Conservation (phyloP, 2,113 vertebrate species). For the Ameiurus melas region DNA sequence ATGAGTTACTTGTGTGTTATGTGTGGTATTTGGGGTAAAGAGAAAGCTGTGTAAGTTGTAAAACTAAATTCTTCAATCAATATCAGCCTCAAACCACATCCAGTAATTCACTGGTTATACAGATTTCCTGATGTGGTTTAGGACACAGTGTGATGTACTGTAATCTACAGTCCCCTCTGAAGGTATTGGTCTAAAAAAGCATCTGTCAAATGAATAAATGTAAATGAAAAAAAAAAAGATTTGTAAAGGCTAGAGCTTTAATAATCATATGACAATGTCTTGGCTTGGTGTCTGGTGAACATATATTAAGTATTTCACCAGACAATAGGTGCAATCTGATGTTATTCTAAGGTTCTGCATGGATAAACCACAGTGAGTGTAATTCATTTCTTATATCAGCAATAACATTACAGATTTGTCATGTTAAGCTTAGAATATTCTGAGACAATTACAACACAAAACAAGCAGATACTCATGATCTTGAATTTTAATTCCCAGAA, state of each 20-base stretch:
- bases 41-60: too few relatives aligned
- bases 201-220: background rate
- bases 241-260: background rate
- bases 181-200: background rate
- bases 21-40: too few relatives aligned
- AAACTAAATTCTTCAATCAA: too few relatives aligned
- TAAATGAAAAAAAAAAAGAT: background rate
- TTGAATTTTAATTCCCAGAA: conserved; percentile 51
- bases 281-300: background rate
- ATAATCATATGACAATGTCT: background rate
- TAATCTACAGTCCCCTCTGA: too few relatives aligned
- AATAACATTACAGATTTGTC: conserved; percentile 51
- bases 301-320: background rate
- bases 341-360: background rate
- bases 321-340: background rate
- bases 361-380: conserved; percentile 25
- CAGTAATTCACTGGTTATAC: too few relatives aligned
- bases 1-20: too few relatives aligned
- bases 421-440: conserved; percentile 51
- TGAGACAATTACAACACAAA: conserved; percentile 46
- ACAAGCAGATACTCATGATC: conserved; percentile 49
- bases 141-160: too few relatives aligned
- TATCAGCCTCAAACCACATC: too few relatives aligned
- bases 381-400: conserved; percentile 38
- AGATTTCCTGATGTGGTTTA: too few relatives aligned